Evolutionary conservation across 2,888 invertebrate genomes (phyloP), one percentile per base, ranked within the genome.

Genomic region (Hemicrepidius hirtus): DNA sequence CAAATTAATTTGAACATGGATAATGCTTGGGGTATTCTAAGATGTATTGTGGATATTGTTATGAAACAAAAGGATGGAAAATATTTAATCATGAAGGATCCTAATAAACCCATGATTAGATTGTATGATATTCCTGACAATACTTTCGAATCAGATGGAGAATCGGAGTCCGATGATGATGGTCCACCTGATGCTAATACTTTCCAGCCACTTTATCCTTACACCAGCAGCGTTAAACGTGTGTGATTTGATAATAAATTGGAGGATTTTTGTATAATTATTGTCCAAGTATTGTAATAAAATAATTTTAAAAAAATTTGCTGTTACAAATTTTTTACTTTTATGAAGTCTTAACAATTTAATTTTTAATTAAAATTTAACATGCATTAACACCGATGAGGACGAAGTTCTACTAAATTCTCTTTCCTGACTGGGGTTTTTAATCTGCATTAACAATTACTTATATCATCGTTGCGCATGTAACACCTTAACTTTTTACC

Each of bases 1-100:
- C 99, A 99, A 87, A 99, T 99, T 84, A 98, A 98, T 87, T 88
- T 99, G 82, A 98, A 97, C 84, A 97, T 99, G 98, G 99, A 99
- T 87, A 99, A 99, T 87, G 98, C 97, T 1, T 99, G 99, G 99
- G 99, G 98, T 76, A 96, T 99, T 71, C 89, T 99, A 74, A 92
- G 99, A 13, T 99, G 98, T 86, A 97, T 99, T 82, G 94, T 99
- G 80, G 99, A 99, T 82, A 94, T 97, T 76, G 96, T 97, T 82
- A 96, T 97, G 95, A 97, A 97, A 86, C 96, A 98, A 86, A 95
- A 97, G 83, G 97, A 98, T 84, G 98, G 99, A 82, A 95, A 95
- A 86, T 99, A 97, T 87, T 90, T 99, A 82, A 97, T 99, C 79
- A 97, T 99, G 96, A 98, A 99, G 88, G 98, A 99, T 87, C 99